Evolutionary conservation across 2,888 invertebrate species (phyloP), one percentile per base, ranked within the genome.

Genomic region (Chouioia cunea): DNA sequence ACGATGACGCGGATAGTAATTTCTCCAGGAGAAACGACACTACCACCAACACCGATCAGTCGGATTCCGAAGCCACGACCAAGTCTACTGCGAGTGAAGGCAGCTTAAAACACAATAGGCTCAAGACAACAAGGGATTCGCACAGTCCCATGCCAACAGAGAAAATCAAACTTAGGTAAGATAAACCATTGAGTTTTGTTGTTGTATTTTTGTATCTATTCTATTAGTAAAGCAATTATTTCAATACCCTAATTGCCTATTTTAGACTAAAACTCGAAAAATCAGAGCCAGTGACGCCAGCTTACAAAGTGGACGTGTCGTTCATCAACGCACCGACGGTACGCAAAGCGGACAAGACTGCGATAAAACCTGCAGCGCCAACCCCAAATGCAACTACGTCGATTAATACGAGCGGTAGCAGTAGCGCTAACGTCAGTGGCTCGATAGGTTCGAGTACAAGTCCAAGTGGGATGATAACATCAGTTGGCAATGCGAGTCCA

Each of bases 251-350:
- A 10, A 10, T 36, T 36, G 12, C 36, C 36, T 22, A 15, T 64
- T 73, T 12, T 18, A 74, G 74, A 47, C 86, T 96, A 47, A 95
- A 95, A 81, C 85, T 96, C 72, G 95, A 95, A 78, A 94, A 94
- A 82, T 91, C 91, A 56, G 95, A 95, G 83, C 93, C 93, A 0
- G 90, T 93, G 0, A 91, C 91, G 76, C 89, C 92, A 0, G 92
- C 93, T 0, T 94, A 94, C 83, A 94, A 94, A 85, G 93, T 93
- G 23, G 93, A 93, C 80, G 91, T 93, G 36, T 92, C 92, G 75
- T 93, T 92, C 83, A 90, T 92, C 4, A 90, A 90, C 79, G 87
- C 89, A 57, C 89, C 84, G 47, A 80, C 84, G 3, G 76, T 81
- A 70, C 79, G 84, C 12, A 84, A 84, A 77, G 82, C 82, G 22